phyloP scores from a whole-genome alignment of 92 coral and sea anemone genomes.

The Galaxea fascicularis region DNA sequence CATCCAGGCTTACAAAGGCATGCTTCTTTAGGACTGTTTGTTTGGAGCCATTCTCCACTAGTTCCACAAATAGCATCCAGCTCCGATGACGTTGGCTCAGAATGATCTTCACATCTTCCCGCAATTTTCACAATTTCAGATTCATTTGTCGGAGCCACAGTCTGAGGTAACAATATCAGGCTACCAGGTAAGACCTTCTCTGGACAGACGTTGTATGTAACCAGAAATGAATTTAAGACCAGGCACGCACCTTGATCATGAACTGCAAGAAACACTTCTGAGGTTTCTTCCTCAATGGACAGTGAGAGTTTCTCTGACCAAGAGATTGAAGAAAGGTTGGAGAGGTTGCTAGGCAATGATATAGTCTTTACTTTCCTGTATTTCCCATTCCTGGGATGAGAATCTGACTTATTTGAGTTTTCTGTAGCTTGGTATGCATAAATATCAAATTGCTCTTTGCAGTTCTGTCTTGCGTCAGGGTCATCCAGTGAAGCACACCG shows the following conservation, averaged over 20 bases:
- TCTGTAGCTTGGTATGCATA: conserved; percentile 50
- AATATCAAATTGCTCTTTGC: conserved; percentile 54
- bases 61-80: conserved; percentile 70
- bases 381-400: conserved; percentile 37
- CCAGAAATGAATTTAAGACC: conserved; percentile 41
- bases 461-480: not conserved
- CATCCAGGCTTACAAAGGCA: conserved; percentile 79
- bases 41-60: conserved; percentile 68
- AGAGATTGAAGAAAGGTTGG: not conserved
- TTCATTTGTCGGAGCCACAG: conserved; percentile 73
- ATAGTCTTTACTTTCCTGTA: conserved; percentile 23
- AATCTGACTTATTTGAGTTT: conserved; percentile 34
- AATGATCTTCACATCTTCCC: conserved; percentile 61
- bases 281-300: conserved; percentile 40
- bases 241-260: conserved; percentile 77
- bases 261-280: conserved; percentile 65
- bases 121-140: conserved; percentile 54
- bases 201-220: conserved; percentile 69
- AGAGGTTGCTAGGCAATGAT: not conserved
- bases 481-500: conserved; percentile 32
- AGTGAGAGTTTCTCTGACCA: conserved; percentile 32
- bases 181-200: conserved; percentile 56
- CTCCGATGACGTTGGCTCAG: conserved; percentile 54
- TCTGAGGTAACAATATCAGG: conserved; percentile 56
- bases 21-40: conserved; percentile 22